Percentiles rank a stretch among this genome's conserved stretches.
These are phyloP conservation scores for Drosophila nebulosa DNA, from an alignment of 1,140 invertebrate species.

Conservation along the genomic window DNA sequence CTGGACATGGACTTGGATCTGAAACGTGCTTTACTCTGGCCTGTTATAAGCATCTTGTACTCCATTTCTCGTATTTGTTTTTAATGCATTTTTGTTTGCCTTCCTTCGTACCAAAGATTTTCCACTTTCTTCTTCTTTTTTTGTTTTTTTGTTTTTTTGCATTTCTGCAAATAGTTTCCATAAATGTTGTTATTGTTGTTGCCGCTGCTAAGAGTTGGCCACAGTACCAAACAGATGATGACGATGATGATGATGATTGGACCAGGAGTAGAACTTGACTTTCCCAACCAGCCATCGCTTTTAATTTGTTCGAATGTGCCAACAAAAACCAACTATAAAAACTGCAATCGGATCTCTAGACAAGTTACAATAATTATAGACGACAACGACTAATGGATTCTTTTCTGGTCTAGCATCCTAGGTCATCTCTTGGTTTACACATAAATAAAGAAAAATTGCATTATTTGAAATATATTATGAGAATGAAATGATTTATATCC, in stretches of 20 bases:
- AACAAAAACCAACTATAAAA: conserved; percentile 13
- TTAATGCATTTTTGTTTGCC: conserved; percentile 43
- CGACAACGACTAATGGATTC: not conserved
- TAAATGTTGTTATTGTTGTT: conserved; percentile 34
- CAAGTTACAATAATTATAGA: conserved; percentile 13
- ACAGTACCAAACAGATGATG: not conserved
- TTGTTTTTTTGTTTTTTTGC: conserved; percentile 7
- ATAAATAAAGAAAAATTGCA: no score
- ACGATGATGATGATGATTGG: conserved; percentile 18
- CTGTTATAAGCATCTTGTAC: conserved; percentile 49
- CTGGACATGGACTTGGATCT: conserved; percentile 1
- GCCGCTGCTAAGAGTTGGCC: conserved; percentile 22
- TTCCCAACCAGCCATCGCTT: conserved; percentile 31
- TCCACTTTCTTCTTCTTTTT: not conserved
- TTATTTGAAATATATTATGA: no score
- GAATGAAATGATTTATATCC: no score
- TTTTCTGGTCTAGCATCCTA: no score
- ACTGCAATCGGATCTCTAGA: conserved; percentile 2
- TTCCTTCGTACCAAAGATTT: conserved; percentile 14
- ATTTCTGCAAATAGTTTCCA: conserved; percentile 67
- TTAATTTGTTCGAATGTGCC: conserved; percentile 51
- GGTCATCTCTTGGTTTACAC: not conserved
- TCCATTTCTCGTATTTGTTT: conserved; percentile 52
- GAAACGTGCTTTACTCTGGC: conserved; percentile 32
- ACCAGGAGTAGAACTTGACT: not conserved